These are phyloP conservation scores for Tetramorium simillimum DNA, from an alignment of 1,140 invertebrate species.

Conservation along the genomic window DNA sequence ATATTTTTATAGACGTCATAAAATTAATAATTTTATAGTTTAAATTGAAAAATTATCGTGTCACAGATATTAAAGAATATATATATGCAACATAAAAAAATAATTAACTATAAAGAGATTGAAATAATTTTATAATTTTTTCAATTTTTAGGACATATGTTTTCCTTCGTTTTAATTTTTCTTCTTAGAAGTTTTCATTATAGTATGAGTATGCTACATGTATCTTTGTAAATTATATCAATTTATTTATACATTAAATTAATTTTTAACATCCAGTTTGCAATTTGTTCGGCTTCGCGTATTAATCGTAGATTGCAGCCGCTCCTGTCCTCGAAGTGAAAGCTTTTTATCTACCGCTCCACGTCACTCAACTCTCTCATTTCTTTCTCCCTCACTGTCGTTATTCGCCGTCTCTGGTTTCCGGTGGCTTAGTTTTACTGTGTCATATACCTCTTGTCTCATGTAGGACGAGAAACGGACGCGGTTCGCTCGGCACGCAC, in stretches of 20 bases:
- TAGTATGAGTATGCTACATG: too few relatives aligned
- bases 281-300: background rate
- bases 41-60: background rate
- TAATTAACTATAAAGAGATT: too few relatives aligned
- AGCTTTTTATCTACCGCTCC: constrained; percentile 22
- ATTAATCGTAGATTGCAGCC: background rate
- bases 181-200: background rate
- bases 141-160: too few relatives aligned
- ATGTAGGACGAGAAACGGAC: background rate
- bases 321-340: background rate
- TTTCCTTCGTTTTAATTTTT: background rate
- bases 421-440: constrained; percentile 33
- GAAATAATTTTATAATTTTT: too few relatives aligned
- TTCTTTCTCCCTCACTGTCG: background rate
- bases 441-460: constrained; percentile 9
- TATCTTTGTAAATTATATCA: background rate
- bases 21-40: background rate
- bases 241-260: constrained; percentile 6
- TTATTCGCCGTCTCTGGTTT: constrained; percentile 11
- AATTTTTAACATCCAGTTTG: background rate
- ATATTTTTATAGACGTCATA: constrained; percentile 2
- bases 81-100: too few relatives aligned
- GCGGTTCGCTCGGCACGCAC: constrained; percentile 11
- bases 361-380: constrained; percentile 9
- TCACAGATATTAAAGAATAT: background rate